Base-by-base conservation (phyloP, 1,140 invertebrate species). In the Cherax destructor region DNA sequence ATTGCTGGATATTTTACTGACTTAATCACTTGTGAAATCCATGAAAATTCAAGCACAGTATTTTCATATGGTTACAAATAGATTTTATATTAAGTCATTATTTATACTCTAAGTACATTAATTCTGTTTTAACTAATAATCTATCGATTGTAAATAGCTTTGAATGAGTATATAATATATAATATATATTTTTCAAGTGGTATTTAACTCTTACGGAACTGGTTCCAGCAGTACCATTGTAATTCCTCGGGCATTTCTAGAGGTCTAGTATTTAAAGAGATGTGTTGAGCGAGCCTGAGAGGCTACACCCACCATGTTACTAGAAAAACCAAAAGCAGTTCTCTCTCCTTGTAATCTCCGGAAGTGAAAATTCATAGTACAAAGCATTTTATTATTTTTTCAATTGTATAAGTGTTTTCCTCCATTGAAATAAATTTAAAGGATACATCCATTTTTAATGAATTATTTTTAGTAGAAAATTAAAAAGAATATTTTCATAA, bases 321-420 rank as follows among this genome's bases (percentile, higher is more conserved):
- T 65, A 18, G 21, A 16, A 65, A 9, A 24, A n/a, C n/a, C 69
- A 74, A 30, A 7, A 3, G 69, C 69, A 24, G 1, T 30, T 30
- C 69, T 30, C 24, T 30, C 69, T 74, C n/a, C 21, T 74, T 74
- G 69, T 74, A 24, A 74, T 74, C 69, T 74, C 69, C 69, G 6
- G 69, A 30, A 74, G 69, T 74, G 69, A 74, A 30, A 74, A 74
- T 30, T 74, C 69, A 74, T 65, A 65, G 61, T 65, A 65, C 61
- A 65, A 65, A 65, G 5, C 61, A 65, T 65, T 65, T 65, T 65
- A 18, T 65, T 65, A 16, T 18, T 21, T 65, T 65, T 59, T 41
- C 13, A 56, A 56, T 56, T 5, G 52, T 56, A 56, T 41, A 41
- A 41, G 30, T 56, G 52, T 56, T 56, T 56, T 56, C 6, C 52